Base-by-base conservation (phyloP, 2,888 invertebrate genomes). In the Oscheius onirici region DNA sequence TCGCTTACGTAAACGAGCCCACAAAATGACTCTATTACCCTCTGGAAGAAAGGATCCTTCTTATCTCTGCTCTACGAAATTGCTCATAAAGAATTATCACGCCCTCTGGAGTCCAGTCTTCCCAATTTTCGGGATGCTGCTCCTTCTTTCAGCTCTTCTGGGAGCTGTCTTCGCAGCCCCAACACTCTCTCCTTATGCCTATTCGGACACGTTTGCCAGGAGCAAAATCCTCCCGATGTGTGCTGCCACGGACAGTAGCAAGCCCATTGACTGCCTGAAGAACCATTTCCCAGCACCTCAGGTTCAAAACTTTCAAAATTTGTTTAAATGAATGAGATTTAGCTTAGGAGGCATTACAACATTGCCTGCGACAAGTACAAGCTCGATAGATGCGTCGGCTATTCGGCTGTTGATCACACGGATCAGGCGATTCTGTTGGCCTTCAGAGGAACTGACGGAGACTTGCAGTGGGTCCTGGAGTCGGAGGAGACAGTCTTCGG, bases 121-220 rank as follows among this genome's bases (percentile, higher is more conserved):
- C n/a, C 22, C 26, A 20, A 3, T 55, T n/a, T 55, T 8, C 28
- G 26, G 34, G 34, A 55, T 55, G 54, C 26, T 55, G 20, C 54
- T 55, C 13, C 54, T 55, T 22, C n/a, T 28, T n/a, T n/a, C n/a
- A 13, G 28, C 34, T 10, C 26, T 55, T 26, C 34, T 55, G 24
- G 10, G 24, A n/a, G 44, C 40, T 20, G 46, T 40, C 17, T 43
- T 24, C 15, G 61, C 43, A 13, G 61, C 22, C 17, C 44, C 61
- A 2, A 40, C 40, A 3, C 43, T 26, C 24, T n/a, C n/a, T 26
- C 49, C 72, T 54, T 73, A 63, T 40, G 49, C 67, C 11, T 81
- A 74, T 74, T 74, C 73, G 24, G 81, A 81, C 66, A 69, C 57
- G 10, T 81, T 77, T 61, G 76, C 72, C n/a, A 72, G 82, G 11